Base-by-base conservation (phyloP, 2,888 invertebrate species). In the Teinopalpus imperialis region DNA sequence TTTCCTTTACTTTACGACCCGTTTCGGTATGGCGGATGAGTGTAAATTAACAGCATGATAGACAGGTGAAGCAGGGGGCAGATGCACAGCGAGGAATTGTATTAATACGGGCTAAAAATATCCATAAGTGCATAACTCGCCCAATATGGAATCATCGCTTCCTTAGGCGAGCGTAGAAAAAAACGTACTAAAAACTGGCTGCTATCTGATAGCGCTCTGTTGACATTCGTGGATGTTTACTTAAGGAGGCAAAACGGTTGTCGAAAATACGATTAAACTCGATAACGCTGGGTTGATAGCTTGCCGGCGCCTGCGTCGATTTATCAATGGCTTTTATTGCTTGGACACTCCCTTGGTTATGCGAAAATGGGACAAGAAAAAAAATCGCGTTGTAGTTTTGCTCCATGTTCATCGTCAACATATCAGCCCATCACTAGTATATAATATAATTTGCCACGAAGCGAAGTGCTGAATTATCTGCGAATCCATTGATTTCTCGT, bases 241-340 rank as follows among this genome's bases (percentile, higher is more conserved):
- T 64, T 71, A 87, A 72, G 74, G 72, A 80, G 82, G 78, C 85
- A 75, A 86, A 86, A 83, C 88, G 88, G 87, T 86, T 87, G 86
- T 85, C 86, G 66, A 77, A 77, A 79, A 69, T 75, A 29, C 76
- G 86, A 86, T 86, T 86, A 86, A 69, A 68, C 56, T 56, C 59
- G 85, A 86, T 85, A 86, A 83, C 69, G 63, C 54, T 53, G 51
- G 74, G 81, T 81, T 75, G 82, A 81, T 73, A 82, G 68, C 69
- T 73, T 59, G 61, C 62, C 69, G 86, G 81, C 83, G 82, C 83
- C 82, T 70, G 67, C 58, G 57, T 55, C 64, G 57, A 58, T 61
- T 74, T 81, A 83, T 85, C 78, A 71, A 75, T 69, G 69, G 64
- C 52, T 69, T 76, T 74, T 69, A 71, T 66, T 63, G 61, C 53